Evolutionary conservation across 2,797 vertebrate genomes (phyloP), one percentile per base, ranked within the genome.

Genomic region (Tangara arthus): DNA sequence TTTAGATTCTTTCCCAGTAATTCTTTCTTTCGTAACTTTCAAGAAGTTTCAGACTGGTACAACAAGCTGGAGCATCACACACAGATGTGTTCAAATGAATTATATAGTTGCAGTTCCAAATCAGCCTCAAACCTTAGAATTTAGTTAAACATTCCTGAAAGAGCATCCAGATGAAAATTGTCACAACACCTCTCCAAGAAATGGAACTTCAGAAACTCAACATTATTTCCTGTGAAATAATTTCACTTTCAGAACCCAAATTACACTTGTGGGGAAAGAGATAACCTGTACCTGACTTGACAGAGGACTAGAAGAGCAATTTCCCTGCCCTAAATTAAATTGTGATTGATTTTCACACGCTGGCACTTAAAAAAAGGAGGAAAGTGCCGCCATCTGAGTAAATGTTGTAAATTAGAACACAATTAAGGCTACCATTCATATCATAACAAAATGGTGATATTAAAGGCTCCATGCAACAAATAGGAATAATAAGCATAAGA

Each of bases 401-500:
- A 95, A 78, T 16, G 70, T 9, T 76, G n/a, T 72, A 73, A 90
- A 87, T 83, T 65, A 83, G 50, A 90, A 46, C 35, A 82, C 72
- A 81, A 63, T 90, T 96, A 90, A 71, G 42, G 26, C n/a, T 68
- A 56, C 37, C 42, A 52, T 73, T 92, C 94, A 83, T 53, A 68
- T 17, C 35, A n/a, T 70, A 80, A 81, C 15, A 95, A 92, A 94
- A 82, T 15, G 26, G 12, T 61, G 52, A 71, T 86, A 70, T 68
- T 63, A 90, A 91, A 88, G 80, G 46, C 37, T 82, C 1, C 0
- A 41, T 87, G 56, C 56, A 92, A 86, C 71, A 85, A 84, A 94
- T 79, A 94, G 53, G 71, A 96, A 85, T 68, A 81, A 89, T 35
- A 91, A 91, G 61, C 63, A 50, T 27, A 80, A 65, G 71, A 93